Base-by-base conservation (phyloP, 2,888 invertebrate species). In the Ennomos quercinarius region DNA sequence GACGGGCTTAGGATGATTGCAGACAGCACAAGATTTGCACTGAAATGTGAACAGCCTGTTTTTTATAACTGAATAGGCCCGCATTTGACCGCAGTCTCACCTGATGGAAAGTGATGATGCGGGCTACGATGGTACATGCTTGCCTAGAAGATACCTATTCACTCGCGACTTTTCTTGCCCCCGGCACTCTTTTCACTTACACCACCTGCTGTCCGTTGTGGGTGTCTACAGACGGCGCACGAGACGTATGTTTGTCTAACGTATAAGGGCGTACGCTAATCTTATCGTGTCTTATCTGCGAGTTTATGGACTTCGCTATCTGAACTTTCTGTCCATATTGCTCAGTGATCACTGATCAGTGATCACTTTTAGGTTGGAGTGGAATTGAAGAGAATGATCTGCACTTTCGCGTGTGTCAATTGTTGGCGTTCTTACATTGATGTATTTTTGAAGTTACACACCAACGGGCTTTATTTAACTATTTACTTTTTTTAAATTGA, bases 211-310 rank as follows among this genome's bases (percentile, higher is more conserved):
- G 41, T 42, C 11, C 54, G 69, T 64, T 71, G 76, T 77, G 74
- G 78, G 79, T 77, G 74, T 77, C 59, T 50, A 46, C 71, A 71
- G 70, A 73, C 70, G 66, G 66, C 70, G 66, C 27, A 27, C 64
- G 66, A 74, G 73, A 75, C 77, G 73, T 80, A 74, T 78, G 80
- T 76, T 69, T 70, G 72, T 63, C 58, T 60, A 70, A 70, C 81
- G 63, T 79, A 81, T 80, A 79, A 76, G 83, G 82, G 75, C 73
- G 68, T 64, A 62, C 67, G 58, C 73, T 71, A 76, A 78, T 78
- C 73, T 73, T 57, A 71, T 72, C 73, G 71, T 76, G 77, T 78
- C 73, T 73, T 57, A 71, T 72, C 64, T 66, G 59, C 63, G 63
- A 66, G 63, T 70, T 52, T 58, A 62, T 65, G 61, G 63, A 42